These are phyloP conservation scores for Ornithoptera alexandrae DNA, from an alignment of 2,888 invertebrate species.

Conservation along the genomic window DNA sequence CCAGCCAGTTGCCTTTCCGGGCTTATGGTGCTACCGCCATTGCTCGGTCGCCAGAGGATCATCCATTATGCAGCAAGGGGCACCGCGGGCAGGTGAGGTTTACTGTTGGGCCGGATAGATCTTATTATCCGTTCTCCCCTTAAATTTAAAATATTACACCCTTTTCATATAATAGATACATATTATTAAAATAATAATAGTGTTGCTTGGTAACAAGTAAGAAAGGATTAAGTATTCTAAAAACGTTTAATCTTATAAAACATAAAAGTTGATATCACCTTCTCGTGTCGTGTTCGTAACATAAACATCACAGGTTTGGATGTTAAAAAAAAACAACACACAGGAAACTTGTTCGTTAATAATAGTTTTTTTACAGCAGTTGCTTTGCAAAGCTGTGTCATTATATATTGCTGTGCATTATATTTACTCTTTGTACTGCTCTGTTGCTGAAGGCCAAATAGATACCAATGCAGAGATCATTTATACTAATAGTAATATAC, in stretches of 20 bases:
- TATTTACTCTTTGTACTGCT: background rate
- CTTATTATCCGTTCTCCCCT: too few relatives aligned
- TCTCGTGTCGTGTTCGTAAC: background rate
- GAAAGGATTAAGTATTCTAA: background rate
- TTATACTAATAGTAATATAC: slow-evolving; percentile 3
- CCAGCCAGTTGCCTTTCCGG: too few relatives aligned
- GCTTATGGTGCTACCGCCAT: too few relatives aligned
- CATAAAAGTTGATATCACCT: background rate
- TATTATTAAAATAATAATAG: background rate
- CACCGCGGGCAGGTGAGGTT: too few relatives aligned
- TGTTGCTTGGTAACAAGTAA: background rate
- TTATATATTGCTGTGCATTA: background rate
- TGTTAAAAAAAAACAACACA: background rate
- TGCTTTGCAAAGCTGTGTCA: background rate
- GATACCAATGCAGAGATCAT: background rate
- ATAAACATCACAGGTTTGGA: background rate
- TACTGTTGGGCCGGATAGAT: too few relatives aligned
- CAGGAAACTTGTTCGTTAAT: background rate
- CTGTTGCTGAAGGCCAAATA: background rate
- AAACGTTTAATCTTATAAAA: background rate
- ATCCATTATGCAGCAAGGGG: too few relatives aligned
- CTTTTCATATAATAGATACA: too few relatives aligned
- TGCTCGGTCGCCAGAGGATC: too few relatives aligned
- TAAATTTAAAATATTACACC: too few relatives aligned
- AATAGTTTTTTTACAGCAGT: background rate